Evolutionary conservation across 2,888 invertebrate genomes (phyloP).

Genomic region (Chloroclystis v-ata): DNA sequence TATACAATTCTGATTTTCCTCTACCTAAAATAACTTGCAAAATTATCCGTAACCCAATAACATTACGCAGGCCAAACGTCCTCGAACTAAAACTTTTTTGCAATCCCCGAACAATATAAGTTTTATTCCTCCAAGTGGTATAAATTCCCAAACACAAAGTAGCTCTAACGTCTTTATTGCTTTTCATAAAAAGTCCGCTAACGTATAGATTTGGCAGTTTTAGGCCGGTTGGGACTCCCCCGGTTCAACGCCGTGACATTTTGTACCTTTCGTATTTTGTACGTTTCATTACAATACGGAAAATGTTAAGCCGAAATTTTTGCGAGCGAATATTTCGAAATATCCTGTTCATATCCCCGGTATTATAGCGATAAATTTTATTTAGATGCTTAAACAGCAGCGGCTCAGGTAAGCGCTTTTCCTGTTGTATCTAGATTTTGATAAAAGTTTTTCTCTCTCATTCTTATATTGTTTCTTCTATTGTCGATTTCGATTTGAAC

Average conservation of each 20-base stretch:
- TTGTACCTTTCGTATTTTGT: constrained; percentile 41
- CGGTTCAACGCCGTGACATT: constrained; percentile 36
- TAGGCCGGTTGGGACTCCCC: constrained; percentile 51
- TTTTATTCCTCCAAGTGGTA: constrained; percentile 74
- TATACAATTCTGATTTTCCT: neutral
- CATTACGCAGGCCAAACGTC: constrained; percentile 63
- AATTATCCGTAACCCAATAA: constrained; percentile 71
- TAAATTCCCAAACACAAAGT: constrained; percentile 77
- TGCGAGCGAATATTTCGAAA: constrained; percentile 12
- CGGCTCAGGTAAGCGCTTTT: neutral
- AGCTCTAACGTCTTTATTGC: constrained; percentile 75
- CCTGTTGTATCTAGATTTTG: neutral
- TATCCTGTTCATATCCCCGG: constrained; percentile 15
- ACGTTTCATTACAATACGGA: constrained; percentile 20
- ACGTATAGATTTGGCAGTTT: constrained; percentile 62
- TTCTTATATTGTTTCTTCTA: constrained; percentile 30
- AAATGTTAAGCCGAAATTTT: constrained; percentile 18
- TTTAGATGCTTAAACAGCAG: constrained; percentile 10
- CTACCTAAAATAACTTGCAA: constrained; percentile 49
- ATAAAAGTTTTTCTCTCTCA: neutral
- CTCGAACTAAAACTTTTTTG: constrained; percentile 72
- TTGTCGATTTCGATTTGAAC: constrained; percentile 56
- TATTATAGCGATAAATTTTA: constrained; percentile 18
- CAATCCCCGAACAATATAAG: constrained; percentile 73
- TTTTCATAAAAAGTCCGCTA: constrained; percentile 72